Evolutionary conservation across 1,140 invertebrate genomes (phyloP).

Genomic region (Calliopsis andreniformis): DNA sequence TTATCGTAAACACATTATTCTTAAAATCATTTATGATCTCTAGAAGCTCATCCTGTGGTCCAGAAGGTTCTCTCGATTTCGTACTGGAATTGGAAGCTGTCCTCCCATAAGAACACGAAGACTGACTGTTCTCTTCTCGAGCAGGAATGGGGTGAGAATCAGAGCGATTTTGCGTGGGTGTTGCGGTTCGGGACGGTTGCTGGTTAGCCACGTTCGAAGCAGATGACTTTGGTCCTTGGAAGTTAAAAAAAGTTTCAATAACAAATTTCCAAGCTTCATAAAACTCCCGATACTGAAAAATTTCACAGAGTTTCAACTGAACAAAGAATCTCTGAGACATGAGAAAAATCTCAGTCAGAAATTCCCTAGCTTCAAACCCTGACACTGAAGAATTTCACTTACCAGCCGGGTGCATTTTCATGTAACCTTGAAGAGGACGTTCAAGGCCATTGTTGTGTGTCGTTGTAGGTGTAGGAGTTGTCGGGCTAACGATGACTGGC

Average conservation of each 20-base stretch:
- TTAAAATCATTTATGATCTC: constrained; percentile 95
- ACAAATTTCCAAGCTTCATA: too few species aligned
- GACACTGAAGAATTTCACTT: constrained; percentile 15
- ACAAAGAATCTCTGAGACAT: too few species aligned
- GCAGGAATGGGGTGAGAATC: constrained; percentile 46
- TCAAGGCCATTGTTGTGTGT: constrained; percentile 69
- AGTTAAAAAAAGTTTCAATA: too few species aligned
- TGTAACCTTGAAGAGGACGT: constrained; percentile 79
- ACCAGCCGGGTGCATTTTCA: constrained; percentile 82
- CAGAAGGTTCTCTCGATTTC: constrained; percentile 69
- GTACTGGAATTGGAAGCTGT: constrained; percentile 57
- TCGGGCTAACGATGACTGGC: constrained; percentile 64
- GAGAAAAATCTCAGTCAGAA: too few species aligned
- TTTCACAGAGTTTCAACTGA: too few species aligned
- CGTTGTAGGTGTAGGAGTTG: constrained; percentile 58
- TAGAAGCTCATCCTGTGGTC: constrained; percentile 88
- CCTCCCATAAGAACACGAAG: constrained; percentile 51
- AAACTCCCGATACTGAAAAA: too few species aligned
- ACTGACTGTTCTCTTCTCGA: constrained; percentile 67
- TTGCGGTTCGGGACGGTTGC: constrained; percentile 49
- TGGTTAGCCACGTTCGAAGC: constrained; percentile 23
- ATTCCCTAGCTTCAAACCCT: too few species aligned
- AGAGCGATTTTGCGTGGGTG: constrained; percentile 56
- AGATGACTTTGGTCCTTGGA: constrained; percentile 52
- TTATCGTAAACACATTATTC: constrained; percentile 92